Conservation (phyloP, 2,888 invertebrate genomes). For the Limnephilus marmoratus region DNA sequence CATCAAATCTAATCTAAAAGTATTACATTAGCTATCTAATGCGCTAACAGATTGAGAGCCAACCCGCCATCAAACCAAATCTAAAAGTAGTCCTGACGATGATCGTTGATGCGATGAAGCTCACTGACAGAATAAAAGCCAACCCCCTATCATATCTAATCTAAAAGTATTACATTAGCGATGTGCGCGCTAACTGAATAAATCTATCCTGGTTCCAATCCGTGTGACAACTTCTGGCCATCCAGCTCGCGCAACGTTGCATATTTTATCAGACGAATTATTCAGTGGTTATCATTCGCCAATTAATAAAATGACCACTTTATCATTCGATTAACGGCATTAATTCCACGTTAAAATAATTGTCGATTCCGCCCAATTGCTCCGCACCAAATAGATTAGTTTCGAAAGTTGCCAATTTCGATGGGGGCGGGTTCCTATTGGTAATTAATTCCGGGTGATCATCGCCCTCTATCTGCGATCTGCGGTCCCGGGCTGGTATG, state of each 20-base stretch:
- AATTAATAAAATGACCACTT: slow-evolving; percentile 22
- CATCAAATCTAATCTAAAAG: no score
- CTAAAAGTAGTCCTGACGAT: not conserved
- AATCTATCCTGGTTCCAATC: not conserved
- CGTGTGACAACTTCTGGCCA: not conserved
- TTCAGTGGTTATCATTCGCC: slow-evolving; percentile 5
- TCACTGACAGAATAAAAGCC: no score
- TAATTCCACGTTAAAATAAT: slow-evolving; percentile 46
- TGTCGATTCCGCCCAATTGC: slow-evolving; percentile 44
- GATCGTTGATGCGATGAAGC: no score
- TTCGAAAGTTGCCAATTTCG: slow-evolving; percentile 38
- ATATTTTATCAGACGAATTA: not conserved
- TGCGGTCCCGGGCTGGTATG: slow-evolving; percentile 33
- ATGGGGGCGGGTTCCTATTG: slow-evolving; percentile 12
- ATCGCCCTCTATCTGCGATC: slow-evolving; percentile 42
- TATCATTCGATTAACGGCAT: slow-evolving; percentile 37
- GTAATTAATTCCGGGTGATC: slow-evolving; percentile 47
- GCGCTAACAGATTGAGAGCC: no score
- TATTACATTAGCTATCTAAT: no score
- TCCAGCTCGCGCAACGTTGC: not conserved
- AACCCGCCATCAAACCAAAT: not conserved
- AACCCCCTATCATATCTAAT: no score
- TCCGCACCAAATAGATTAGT: slow-evolving; percentile 37
- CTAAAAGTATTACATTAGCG: no score
- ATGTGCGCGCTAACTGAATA: not conserved